Percentiles rank a stretch among this genome's conserved stretches.
These are phyloP conservation scores for Cyprinus carpio DNA, from an alignment of 2,113 vertebrate species.

Conservation along the genomic window DNA sequence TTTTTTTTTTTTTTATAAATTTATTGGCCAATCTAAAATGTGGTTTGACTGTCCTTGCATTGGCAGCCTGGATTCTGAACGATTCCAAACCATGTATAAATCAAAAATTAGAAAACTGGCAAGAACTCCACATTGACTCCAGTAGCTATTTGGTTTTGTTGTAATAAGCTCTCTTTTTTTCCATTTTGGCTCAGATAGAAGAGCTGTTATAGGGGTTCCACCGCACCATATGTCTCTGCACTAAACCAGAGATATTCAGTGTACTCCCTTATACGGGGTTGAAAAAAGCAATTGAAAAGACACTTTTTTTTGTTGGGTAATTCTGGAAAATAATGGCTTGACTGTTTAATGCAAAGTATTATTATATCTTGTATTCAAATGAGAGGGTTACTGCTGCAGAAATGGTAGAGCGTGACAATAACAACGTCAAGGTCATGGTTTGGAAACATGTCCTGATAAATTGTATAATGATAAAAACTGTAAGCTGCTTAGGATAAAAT, in stretches of 20 bases:
- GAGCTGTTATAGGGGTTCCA: conserved; percentile 29
- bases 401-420: neutral
- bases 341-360: neutral
- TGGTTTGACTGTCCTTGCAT: neutral
- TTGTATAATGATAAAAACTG: neutral
- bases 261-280: neutral
- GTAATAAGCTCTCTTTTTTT: conserved; percentile 13
- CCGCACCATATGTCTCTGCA: conserved; percentile 49
- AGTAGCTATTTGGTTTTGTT: conserved; percentile 33
- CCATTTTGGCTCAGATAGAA: conserved; percentile 23
- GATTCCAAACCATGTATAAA: neutral
- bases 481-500: neutral
- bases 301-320: too few species aligned
- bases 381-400: neutral
- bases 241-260: conserved; percentile 18
- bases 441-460: neutral
- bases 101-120: conserved; percentile 2
- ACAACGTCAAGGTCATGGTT: too few species aligned
- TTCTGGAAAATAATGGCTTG: neutral
- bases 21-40: neutral
- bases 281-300: neutral
- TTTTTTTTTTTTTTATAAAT: neutral
- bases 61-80: neutral
- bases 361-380: neutral
- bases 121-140: conserved; percentile 10